These are phyloP conservation scores for Chrysaora quinquecirrha DNA, from an alignment of 30 jellyfish, hydroid and myxozoan species.

Conservation along the genomic window DNA sequence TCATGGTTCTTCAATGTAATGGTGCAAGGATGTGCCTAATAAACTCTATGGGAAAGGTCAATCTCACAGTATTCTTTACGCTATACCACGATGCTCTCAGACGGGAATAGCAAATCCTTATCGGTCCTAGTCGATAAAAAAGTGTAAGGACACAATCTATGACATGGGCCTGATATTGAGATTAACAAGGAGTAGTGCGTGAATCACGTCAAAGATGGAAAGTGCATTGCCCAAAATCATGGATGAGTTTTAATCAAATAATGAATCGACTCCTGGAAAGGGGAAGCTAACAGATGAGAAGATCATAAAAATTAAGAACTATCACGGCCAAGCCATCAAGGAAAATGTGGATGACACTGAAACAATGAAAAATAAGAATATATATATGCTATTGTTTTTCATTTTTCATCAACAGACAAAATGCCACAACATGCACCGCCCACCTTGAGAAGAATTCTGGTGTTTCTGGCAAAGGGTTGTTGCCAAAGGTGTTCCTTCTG, in stretches of 20 bases:
- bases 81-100: constrained; percentile 39
- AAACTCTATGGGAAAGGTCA: constrained; percentile 33
- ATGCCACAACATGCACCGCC: background rate
- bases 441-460: constrained; percentile 14
- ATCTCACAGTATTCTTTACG: background rate
- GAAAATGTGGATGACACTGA: constrained; percentile 11
- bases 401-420: too few relatives aligned
- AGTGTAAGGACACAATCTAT: too few relatives aligned
- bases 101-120: constrained; percentile 27
- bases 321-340: constrained; percentile 16
- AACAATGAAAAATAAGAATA: background rate
- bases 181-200: constrained; percentile 7
- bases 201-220: constrained; percentile 3
- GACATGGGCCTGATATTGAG: background rate
- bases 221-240: constrained; percentile 4
- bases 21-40: constrained; percentile 54
- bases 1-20: constrained; percentile 43
- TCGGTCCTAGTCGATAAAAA: background rate
- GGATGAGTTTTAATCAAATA: background rate
- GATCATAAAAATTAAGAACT: constrained; percentile 1
- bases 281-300: constrained; percentile 15
- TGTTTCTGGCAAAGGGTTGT: constrained; percentile 28
- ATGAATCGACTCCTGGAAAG: constrained; percentile 7
- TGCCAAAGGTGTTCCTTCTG: constrained; percentile 24
- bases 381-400: background rate